Percentiles rank a stretch among this genome's conserved stretches.
phyloP scores from a whole-genome alignment of 1,140 invertebrate genomes.

The Capitella teleta region DNA sequence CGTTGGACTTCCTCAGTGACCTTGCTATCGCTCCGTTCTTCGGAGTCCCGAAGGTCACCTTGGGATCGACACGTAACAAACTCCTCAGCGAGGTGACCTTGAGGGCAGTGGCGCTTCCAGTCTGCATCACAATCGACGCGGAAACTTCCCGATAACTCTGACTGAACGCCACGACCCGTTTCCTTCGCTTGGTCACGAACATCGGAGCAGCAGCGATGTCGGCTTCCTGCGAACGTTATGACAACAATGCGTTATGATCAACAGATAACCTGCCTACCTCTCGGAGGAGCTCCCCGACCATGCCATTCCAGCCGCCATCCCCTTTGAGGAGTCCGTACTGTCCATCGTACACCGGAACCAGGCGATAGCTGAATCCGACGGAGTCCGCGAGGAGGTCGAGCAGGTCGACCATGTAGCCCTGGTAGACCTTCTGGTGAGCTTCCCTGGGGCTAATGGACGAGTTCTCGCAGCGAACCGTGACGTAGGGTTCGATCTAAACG shows the following conservation, averaged over 20 bases:
- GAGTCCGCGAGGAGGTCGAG: conserved; percentile 9
- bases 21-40: neutral
- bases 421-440: too few relatives aligned
- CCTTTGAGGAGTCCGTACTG: conserved; percentile 7
- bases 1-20: neutral
- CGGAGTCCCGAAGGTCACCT: conserved; percentile 4
- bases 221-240: too few relatives aligned
- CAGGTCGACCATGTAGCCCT: conserved; percentile 15
- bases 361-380: conserved; percentile 11
- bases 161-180: conserved; percentile 84
- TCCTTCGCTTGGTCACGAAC: conserved; percentile 85
- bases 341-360: conserved; percentile 5
- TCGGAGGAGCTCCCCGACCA: conserved; percentile 10
- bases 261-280: too few relatives aligned
- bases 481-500: too few relatives aligned
- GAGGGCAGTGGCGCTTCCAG: conserved; percentile 16
- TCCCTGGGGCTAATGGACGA: too few relatives aligned
- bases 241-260: too few relatives aligned
- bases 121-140: conserved; percentile 90
- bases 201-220: conserved; percentile 91
- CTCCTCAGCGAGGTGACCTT: conserved; percentile 3
- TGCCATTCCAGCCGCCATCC: conserved; percentile 13
- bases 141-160: conserved; percentile 96
- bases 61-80: conserved; percentile 7
- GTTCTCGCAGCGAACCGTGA: too few relatives aligned